Percentiles rank a stretch among this genome's conserved stretches.
phyloP scores from a whole-genome alignment of 1,140 invertebrate species.

The Mactra quadrangularis region DNA sequence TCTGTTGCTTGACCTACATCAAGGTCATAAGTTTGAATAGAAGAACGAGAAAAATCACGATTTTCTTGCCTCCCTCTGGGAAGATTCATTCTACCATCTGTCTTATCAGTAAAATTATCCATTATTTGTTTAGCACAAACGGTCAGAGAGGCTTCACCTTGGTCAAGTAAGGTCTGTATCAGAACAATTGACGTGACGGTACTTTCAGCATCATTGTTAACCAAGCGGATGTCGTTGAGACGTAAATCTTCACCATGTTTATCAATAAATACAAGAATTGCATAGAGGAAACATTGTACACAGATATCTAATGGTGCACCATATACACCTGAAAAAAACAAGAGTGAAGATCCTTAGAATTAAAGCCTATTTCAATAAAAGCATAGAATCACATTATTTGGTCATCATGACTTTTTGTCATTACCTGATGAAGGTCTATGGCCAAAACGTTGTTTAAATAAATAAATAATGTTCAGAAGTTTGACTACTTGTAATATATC shows the following conservation, averaged over 20 bases:
- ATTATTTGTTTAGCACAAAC: conserved; percentile 10
- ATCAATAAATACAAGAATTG: conserved; percentile 41
- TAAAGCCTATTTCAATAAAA: too few relatives aligned
- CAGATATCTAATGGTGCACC: conserved; percentile 58
- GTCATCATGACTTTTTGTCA: too few relatives aligned
- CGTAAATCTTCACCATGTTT: background rate
- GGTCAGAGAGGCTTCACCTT: background rate
- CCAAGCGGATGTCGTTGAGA: conserved; percentile 59
- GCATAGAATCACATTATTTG: too few relatives aligned
- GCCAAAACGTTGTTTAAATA: too few relatives aligned
- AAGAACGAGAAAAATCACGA: conserved; percentile 9
- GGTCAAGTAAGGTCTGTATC: conserved; percentile 20
- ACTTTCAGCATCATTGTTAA: conserved; percentile 63
- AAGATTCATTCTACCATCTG: conserved; percentile 11
- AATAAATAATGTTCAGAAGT: too few relatives aligned
- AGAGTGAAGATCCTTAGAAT: too few relatives aligned
- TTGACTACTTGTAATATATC: too few relatives aligned
- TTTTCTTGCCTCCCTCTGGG: conserved; percentile 14
- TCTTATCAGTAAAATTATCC: background rate
- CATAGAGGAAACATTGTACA: conserved; percentile 58
- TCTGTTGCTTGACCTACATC: background rate
- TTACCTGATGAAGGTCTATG: too few relatives aligned
- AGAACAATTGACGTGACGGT: conserved; percentile 50
- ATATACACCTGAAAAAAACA: conserved; percentile 60
- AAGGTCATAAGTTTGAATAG: background rate